Percentiles rank a stretch among this genome's conserved stretches.
These are phyloP conservation scores for Troides oblongomaculatus DNA, from an alignment of 2,888 invertebrate genomes.

Conservation along the genomic window DNA sequence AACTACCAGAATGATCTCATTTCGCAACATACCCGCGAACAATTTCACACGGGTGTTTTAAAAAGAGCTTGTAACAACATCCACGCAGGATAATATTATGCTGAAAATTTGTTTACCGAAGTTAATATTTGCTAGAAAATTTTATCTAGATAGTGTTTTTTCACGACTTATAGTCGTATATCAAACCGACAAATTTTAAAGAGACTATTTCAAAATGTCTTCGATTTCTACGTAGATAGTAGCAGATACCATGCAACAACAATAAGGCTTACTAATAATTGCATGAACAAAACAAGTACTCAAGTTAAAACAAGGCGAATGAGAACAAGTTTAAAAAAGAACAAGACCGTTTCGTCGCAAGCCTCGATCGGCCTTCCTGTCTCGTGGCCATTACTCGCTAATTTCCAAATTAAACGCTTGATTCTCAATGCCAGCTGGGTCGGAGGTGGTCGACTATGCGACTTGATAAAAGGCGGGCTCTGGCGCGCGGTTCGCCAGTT, in stretches of 20 bases:
- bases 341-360: conserved; percentile 63
- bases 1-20: conserved; percentile 11
- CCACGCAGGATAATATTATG: conserved; percentile 8
- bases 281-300: conserved; percentile 22
- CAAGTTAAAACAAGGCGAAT: conserved; percentile 41
- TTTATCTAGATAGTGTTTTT: conserved; percentile 16
- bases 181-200: conserved; percentile 62
- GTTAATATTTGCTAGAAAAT: too few relatives aligned
- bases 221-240: conserved; percentile 43
- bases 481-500: conserved; percentile 70
- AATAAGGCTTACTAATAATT: conserved; percentile 36
- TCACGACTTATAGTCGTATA: conserved; percentile 30
- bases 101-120: not conserved
- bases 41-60: conserved; percentile 16
- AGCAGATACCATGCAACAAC: conserved; percentile 39
- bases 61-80: conserved; percentile 33
- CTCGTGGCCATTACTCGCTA: conserved; percentile 68
- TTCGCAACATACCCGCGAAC: conserved; percentile 27
- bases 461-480: conserved; percentile 76
- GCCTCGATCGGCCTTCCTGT: conserved; percentile 69
- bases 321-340: conserved; percentile 36
- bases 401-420: conserved; percentile 77
- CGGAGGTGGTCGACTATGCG: conserved; percentile 66
- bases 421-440: conserved; percentile 76
- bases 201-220: conserved; percentile 55